Percentiles rank a stretch among this genome's conserved stretches.
Evolutionary conservation across 2,888 invertebrate species (phyloP).

Genomic region (Auanema sp.): DNA sequence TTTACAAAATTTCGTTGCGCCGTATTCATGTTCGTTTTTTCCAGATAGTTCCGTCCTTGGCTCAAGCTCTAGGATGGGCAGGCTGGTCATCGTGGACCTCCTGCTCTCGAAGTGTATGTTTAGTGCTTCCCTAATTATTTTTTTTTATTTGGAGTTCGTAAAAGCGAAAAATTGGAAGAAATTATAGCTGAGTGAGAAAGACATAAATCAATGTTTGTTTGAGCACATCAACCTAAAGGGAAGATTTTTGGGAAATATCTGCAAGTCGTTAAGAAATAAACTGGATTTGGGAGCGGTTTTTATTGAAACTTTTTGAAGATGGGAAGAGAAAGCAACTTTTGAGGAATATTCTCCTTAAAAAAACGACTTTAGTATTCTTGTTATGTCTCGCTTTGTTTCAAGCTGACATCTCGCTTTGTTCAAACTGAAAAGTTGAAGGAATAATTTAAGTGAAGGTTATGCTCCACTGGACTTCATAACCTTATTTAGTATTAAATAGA

Average conservation of each 20-base stretch:
- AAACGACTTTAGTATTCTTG: too few species aligned
- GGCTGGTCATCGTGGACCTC: slow-evolving; percentile 49
- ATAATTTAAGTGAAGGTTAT: slow-evolving; percentile 12
- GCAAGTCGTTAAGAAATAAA: too few species aligned
- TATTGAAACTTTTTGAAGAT: too few species aligned
- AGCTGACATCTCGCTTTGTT: background rate
- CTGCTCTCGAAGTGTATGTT: slow-evolving; percentile 46
- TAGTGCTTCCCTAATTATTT: background rate
- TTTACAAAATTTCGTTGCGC: too few species aligned
- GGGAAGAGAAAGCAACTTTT: too few species aligned
- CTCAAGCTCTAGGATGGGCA: slow-evolving; percentile 35
- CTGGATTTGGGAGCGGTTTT: too few species aligned
- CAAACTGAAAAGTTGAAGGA: background rate
- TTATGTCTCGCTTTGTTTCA: background rate
- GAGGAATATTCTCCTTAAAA: too few species aligned
- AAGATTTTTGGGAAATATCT: too few species aligned
- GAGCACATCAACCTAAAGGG: background rate
- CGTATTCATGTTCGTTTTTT: too few species aligned
- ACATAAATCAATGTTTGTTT: background rate
- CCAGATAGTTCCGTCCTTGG: too few species aligned
- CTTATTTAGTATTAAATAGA: slow-evolving; percentile 7
- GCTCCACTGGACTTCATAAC: background rate
- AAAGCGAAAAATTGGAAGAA: background rate
- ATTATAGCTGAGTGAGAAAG: background rate
- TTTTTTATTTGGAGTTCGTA: background rate